Evolutionary conservation across 2,113 vertebrate genomes (phyloP), one percentile per base, ranked within the genome.

Genomic region (Polyodon spathula): DNA sequence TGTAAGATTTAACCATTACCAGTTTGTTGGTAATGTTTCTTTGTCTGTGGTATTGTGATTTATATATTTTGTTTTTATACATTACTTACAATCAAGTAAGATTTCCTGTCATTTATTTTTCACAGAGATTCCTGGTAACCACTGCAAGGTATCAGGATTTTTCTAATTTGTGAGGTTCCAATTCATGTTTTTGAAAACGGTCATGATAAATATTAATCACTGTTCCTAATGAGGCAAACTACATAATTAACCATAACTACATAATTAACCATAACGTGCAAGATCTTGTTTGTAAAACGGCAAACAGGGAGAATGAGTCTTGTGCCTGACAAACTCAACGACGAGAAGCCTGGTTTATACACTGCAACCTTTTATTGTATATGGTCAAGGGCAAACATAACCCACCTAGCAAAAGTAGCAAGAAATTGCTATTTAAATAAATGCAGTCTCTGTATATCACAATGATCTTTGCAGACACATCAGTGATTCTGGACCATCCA

Each of bases 391-490:
- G 46, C 46, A 50, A 50, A 8, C 46, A 10, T 50, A 50, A 50
- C n/a, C 46, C 11, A 12, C 46, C n/a, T 14, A 50, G 10, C 46
- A 50, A 50, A 50, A 14, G 46, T 50, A 50, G 46, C 46, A 50
- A 50, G 46, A 50, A 50, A 50, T 50, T 50, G 46, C 46, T 50
- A n/a, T 50, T 50, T 50, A 50, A 50, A 50, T 50, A 50, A 50
- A 50, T 50, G 46, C 46, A 50, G 46, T 50, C 46, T 50, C n/a
- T 50, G 10, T 50, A 50, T 50, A 50, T n/a, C 46, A 50, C 46
- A 50, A n/a, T 10, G 46, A 50, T 50, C 8, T 12, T 50, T 50
- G 46, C 4, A 50, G 46, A 50, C 46, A 50, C 46, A 50, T 50
- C 46, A 50, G 46, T 50, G 7, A 50, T 50, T 50, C 46, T 50